Base-by-base conservation (phyloP, 2,888 invertebrate species). In the Amphimallon solstitiale region DNA sequence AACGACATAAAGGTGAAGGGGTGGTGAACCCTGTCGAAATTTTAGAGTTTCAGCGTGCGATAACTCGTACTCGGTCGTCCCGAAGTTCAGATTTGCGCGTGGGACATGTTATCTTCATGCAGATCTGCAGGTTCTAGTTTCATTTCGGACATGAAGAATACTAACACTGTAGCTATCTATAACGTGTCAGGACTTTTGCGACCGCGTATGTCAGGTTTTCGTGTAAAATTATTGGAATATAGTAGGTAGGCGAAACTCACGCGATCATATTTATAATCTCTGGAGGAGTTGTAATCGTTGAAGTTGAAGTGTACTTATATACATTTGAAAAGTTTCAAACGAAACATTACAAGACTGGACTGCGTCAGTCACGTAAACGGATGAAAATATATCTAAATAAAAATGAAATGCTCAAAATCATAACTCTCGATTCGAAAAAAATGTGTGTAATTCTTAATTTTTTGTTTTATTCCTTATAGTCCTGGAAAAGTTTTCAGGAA, bases 1-100 rank as follows among this genome's bases (percentile, higher is more conserved):
- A 21, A 19, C 46, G 54, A 14, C 38, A 54, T 19, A 38, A 40
- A 54, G 54, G 54, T 54, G 54, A 54, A 54, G 40, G 54, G 54
- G 54, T 40, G 19, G 54, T 38, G 54, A 54, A 21, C 40, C 40
- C 38, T 21, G 21, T 40, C 38, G 40, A 54, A 54, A 40, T 40
- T 54, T 54, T 54, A 54, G 54, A 38, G 21, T 54, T 38, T 19
- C 40, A 35, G n/a, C 54, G 21, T 40, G 40, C 54, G 54, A 54
- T 54, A 54, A 38, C 40, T 38, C 21, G 10, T 19, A 37, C 17
- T 21, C 21, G 17, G 17, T 21, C 46, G 21, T 46, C 21, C 54
- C 40, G 54, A 54, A 40, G 19, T 54, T 38, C 12, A 54, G 23
- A 21, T 38, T 38, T 40, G 21, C 37, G 54, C 21, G 38, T 21